Base-by-base conservation (phyloP, 2,113 vertebrate genomes). In the Tylochromis polylepis region DNA sequence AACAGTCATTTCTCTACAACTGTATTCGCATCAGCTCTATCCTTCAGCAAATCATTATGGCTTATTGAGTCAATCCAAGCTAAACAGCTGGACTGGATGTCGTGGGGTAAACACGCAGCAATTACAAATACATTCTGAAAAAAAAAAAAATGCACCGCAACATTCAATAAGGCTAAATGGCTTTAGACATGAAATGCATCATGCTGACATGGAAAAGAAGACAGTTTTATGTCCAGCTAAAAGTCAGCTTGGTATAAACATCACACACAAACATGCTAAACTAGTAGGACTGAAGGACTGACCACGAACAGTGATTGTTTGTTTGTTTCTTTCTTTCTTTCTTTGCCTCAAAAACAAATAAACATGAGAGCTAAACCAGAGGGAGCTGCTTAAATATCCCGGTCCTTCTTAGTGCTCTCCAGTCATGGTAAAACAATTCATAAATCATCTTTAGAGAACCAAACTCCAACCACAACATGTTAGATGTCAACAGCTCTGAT, bases 381-480 rank as follows among this genome's bases (percentile, higher is more conserved):
- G 38, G 3, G 14, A 46, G 72, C 72, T 70, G 84, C 78, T 87
- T 79, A 83, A 86, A 86, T 29, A 72, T 53, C 49, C 57, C 34
- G 0, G 46, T 11, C 27, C 46, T 53, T 77, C 22, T 89, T 36
- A 81, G 75, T 82, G 79, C 57, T 46, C 67, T 75, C 22, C 65
- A 79, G 80, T 90, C 51, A 89, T 88, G 86, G 81, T 89, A 84
- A 87, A 90, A 86, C 83, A 85, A 95, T 91, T 85, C 81, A 91
- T 91, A 93, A 88, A 93, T 91, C 85, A 86, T 87, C 87, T 88
- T 90, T 53, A 81, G 70, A 46, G 83, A 91, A 53, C 41, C 31
- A 81, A 86, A 93, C 87, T 93, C 79, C 70, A 92, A 93, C 89
- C 85, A 91, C 79, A 92, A 92, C 83, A 94, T 90, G 91, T 86